A percentile compares a stretch with the other conserved stretches of the same genome.
Evolutionary conservation across 2,888 invertebrate species (phyloP).

Genomic region (Amitus sp.): DNA sequence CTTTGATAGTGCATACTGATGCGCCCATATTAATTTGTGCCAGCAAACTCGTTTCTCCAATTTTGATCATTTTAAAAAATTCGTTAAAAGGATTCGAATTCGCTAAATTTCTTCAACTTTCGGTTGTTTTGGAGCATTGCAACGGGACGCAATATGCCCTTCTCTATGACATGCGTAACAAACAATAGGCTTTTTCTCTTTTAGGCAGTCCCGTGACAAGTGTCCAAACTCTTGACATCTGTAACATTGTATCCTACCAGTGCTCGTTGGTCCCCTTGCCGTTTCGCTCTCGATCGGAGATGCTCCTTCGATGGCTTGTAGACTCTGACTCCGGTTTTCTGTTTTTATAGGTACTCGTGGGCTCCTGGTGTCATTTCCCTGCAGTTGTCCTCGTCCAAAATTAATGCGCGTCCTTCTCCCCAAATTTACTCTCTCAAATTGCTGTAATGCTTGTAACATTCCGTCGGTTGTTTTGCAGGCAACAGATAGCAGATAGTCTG

Average conservation of each 20-base stretch:
- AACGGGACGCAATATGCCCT: background rate
- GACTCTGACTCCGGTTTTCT: no score
- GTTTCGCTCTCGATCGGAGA: background rate
- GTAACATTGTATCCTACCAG: background rate
- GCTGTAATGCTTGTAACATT: constrained; percentile 14
- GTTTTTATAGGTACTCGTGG: no score
- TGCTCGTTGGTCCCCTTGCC: no score
- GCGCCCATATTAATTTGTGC: constrained; percentile 22
- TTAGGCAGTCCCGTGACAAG: constrained; percentile 16
- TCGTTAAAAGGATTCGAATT: constrained; percentile 1
- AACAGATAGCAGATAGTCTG: constrained; percentile 1
- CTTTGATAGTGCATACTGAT: constrained; percentile 11
- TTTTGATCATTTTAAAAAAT: constrained; percentile 8
- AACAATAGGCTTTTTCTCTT: background rate
- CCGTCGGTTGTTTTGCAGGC: constrained; percentile 4
- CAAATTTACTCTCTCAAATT: no score
- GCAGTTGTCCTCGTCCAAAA: no score
- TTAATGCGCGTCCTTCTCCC: no score
- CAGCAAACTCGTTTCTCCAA: background rate
- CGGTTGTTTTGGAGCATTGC: no score
- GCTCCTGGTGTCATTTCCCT: no score
- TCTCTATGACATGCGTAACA: background rate
- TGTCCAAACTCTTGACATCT: constrained; percentile 6
- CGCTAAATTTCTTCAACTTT: constrained; percentile 1
- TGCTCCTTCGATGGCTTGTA: no score